Evolutionary conservation across 2,888 invertebrate genomes (phyloP).

Genomic region (Lasioglossum pauxillum): DNA sequence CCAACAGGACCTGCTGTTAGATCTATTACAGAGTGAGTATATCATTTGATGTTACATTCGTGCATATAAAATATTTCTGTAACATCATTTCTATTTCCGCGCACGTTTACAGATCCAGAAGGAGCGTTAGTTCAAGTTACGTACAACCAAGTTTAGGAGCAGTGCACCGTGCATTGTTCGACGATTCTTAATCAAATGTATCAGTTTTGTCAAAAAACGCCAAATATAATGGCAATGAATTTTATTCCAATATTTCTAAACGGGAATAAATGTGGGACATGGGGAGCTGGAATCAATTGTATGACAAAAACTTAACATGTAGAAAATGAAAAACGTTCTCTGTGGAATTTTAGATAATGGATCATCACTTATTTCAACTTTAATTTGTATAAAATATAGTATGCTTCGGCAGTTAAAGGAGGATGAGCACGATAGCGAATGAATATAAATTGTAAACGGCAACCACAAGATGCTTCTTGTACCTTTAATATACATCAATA

Average conservation of each 20-base stretch:
- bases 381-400: slow-evolving; percentile 53
- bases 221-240: slow-evolving; percentile 44
- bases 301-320: not conserved
- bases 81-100: slow-evolving; percentile 18
- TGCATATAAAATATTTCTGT: not conserved
- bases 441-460: slow-evolving; percentile 45
- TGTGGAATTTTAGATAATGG: slow-evolving; percentile 57
- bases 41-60: not conserved
- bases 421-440: slow-evolving; percentile 32
- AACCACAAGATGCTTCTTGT: slow-evolving; percentile 61
- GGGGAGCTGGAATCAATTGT: not conserved
- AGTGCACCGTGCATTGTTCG: slow-evolving; percentile 82
- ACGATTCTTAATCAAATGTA: slow-evolving; percentile 74
- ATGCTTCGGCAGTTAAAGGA: slow-evolving; percentile 16
- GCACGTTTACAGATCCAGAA: slow-evolving; percentile 73
- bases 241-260: slow-evolving; percentile 50
- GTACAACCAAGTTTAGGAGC: slow-evolving; percentile 82
- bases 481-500: slow-evolving; percentile 67
- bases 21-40: slow-evolving; percentile 80
- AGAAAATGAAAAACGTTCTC: slow-evolving; percentile 19
- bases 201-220: slow-evolving; percentile 53
- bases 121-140: slow-evolving; percentile 80
- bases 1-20: slow-evolving; percentile 85
- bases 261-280: slow-evolving; percentile 5
- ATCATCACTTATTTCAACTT: slow-evolving; percentile 44